Evolutionary conservation across 30 jellyfish, hydroid and myxozoan species (phyloP), one percentile per base, ranked within the genome.

Genomic region (Hydra vulgaris): DNA sequence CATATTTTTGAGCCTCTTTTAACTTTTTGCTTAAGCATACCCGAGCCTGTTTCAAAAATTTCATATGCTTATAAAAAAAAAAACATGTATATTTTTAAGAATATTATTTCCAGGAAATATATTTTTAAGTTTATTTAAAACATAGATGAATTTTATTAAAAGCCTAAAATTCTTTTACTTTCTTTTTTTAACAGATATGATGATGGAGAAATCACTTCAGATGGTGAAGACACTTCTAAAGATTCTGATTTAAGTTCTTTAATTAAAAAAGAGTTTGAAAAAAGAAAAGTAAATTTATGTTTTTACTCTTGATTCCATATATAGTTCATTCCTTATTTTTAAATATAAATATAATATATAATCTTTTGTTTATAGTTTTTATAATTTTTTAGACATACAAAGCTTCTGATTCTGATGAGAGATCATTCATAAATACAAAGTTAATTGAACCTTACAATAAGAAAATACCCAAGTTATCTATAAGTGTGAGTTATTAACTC

Each of bases 181-280:
- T 61, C 19, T 61, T 0, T 61, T 61, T 61, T 61, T n/a, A n/a
- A n/a, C 18, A 76, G 84, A 7, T 76, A 76, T 54, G 88, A 81
- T n/a, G 88, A 54, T 20, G 88, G 86, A 25, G 75, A 56, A 26
- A 84, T 56, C 8, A 25, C 23, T 19, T 85, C 79, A 12, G 88
- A 52, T 3, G 26, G 71, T 52, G 95, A 84, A n/a, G 79, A 87
- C 18, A 80, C 69, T 12, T 81, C 77, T 18, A 86, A 78, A 40
- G 84, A 81, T 70, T 75, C 84, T 25, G 95, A 81, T 67, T 72
- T 89, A 78, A 82, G 81, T 23, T 85, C 78, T 18, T 27, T 89
- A 18, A 82, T 89, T 27, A 26, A 81, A 69, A 54, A 83, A 1
- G 97, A 89, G 54, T 89, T 89, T 71, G 82, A 85, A 69, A 89